These are phyloP conservation scores for Drosophila meridiana DNA, from an alignment of 2,888 invertebrate species.

Conservation along the genomic window DNA sequence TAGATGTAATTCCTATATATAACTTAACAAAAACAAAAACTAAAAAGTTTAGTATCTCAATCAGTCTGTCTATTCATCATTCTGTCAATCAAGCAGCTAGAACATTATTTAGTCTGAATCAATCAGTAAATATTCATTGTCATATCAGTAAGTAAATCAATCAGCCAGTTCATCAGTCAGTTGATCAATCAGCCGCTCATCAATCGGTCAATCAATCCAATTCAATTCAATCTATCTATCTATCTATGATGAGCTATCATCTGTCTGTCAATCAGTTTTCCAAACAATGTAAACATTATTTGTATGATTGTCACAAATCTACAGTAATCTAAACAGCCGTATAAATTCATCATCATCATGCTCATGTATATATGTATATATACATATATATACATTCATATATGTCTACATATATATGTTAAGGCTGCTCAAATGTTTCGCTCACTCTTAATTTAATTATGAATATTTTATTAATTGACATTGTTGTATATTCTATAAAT, in stretches of 20 bases:
- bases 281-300: neutral
- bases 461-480: conserved; percentile 71
- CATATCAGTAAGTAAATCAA: neutral
- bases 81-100: neutral
- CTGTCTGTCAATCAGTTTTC: neutral
- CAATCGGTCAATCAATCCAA: neutral
- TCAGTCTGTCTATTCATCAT: neutral
- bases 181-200: neutral
- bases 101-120: neutral
- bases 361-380: neutral
- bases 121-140: too few relatives aligned
- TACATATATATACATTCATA: neutral
- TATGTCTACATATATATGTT: neutral
- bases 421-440: conserved; percentile 9
- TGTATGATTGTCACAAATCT: neutral
- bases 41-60: too few relatives aligned
- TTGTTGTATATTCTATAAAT: conserved; percentile 51
- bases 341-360: too few relatives aligned
- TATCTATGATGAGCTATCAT: neutral
- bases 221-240: neutral
- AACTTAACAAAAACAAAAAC: too few relatives aligned
- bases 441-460: conserved; percentile 70
- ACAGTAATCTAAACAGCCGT: neutral
- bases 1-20: too few relatives aligned
- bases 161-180: neutral